These are phyloP conservation scores for Perognathus longimembris DNA, from an alignment of 2,113 vertebrate species.

Conservation along the genomic window DNA sequence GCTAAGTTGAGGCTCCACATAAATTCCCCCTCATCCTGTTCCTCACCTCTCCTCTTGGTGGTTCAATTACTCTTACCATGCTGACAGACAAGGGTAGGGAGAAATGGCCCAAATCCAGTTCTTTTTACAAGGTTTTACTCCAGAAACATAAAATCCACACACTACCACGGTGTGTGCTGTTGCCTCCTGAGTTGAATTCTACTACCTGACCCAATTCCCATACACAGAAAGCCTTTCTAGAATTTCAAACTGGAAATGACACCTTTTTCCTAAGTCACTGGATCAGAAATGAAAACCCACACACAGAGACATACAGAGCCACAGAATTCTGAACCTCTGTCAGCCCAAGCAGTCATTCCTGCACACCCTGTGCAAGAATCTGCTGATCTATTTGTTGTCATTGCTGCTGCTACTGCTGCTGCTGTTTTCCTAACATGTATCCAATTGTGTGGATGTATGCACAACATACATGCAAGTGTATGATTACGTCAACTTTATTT, in stretches of 20 bases:
- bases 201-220: not conserved
- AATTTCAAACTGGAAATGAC: constrained; percentile 16
- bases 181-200: constrained; percentile 12
- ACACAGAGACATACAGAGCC: not conserved
- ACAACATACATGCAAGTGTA: not conserved
- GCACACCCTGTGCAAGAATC: not conserved
- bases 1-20: not conserved
- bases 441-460: not conserved
- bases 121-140: not conserved
- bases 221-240: not conserved
- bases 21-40: not conserved
- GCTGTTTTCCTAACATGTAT: not conserved
- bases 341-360: fast-evolving
- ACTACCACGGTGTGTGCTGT: fast-evolving
- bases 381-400: not conserved
- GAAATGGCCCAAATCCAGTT: not conserved
- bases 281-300: not conserved
- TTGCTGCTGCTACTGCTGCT: too few species aligned
- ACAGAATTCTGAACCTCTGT: not conserved
- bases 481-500: not conserved
- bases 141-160: not conserved
- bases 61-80: not conserved
- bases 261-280: not conserved
- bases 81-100: too few species aligned
- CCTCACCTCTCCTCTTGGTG: not conserved